Percentiles rank a stretch among this genome's conserved stretches.
phyloP scores from a whole-genome alignment of 2,888 invertebrate species.

The Gymnosoma rotundatum region DNA sequence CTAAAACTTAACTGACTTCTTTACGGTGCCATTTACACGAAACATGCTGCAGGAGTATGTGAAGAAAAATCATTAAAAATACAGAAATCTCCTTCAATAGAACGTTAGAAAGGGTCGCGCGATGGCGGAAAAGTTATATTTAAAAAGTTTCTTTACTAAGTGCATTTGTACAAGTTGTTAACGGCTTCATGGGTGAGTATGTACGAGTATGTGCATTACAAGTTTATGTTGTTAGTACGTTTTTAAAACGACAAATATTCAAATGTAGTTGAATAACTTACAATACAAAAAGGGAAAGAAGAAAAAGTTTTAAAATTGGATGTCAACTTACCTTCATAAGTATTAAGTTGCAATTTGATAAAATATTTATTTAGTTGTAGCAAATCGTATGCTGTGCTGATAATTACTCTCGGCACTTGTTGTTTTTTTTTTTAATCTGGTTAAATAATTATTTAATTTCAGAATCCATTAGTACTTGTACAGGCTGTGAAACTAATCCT shows the following conservation, averaged over 20 bases:
- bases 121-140: constrained; percentile 30
- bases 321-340: constrained; percentile 27
- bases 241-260: constrained; percentile 18
- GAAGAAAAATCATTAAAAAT: neutral
- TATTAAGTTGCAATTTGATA: constrained; percentile 23
- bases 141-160: constrained; percentile 23
- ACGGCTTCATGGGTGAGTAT: too few relatives aligned
- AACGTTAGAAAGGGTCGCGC: neutral
- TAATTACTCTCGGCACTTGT: too few relatives aligned
- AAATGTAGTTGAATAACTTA: neutral
- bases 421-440: too few relatives aligned
- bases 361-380: too few relatives aligned
- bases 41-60: constrained; percentile 10
- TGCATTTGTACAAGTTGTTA: neutral
- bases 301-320: constrained; percentile 37
- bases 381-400: too few relatives aligned
- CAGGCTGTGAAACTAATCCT: too few relatives aligned
- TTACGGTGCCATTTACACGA: constrained; percentile 58
- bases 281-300: neutral
- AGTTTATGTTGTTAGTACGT: constrained; percentile 3
- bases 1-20: constrained; percentile 61
- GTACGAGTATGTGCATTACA: neutral
- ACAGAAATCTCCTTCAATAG: neutral
- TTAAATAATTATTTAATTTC: too few relatives aligned
- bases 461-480: too few relatives aligned